These are phyloP conservation scores for Takifugu rubripes DNA, from an alignment of 2,797 vertebrate species.

Conservation along the genomic window DNA sequence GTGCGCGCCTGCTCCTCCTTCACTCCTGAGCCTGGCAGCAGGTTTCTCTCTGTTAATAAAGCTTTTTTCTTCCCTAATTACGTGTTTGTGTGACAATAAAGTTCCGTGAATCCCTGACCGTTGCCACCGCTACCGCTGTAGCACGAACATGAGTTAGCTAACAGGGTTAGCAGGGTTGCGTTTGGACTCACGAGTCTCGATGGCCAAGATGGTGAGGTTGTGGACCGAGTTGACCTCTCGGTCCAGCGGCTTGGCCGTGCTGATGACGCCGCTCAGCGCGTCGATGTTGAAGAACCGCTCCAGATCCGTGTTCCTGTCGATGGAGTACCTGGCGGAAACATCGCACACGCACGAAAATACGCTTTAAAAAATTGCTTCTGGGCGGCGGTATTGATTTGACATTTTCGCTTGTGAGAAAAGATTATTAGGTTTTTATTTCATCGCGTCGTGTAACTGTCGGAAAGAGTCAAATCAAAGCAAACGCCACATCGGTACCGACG, in stretches of 20 bases:
- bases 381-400: slow-evolving; percentile 40
- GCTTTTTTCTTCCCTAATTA: no score
- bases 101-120: no score
- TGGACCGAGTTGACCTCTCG: slow-evolving; percentile 90
- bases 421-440: slow-evolving; percentile 20
- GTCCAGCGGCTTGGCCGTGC: slow-evolving; percentile 90
- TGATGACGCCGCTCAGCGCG: slow-evolving; percentile 88
- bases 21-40: no score
- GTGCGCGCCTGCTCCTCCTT: no score
- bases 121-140: no score
- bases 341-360: slow-evolving; percentile 22
- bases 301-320: slow-evolving; percentile 95
- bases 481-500: slow-evolving; percentile 1
- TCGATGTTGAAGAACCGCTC: slow-evolving; percentile 97
- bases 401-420: slow-evolving; percentile 28
- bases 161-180: not conserved
- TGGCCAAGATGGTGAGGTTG: slow-evolving; percentile 93
- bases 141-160: no score
- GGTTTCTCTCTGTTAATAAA: no score
- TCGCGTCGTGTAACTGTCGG: not conserved
- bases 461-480: not conserved
- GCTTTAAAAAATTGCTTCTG: slow-evolving; percentile 28
- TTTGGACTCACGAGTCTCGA: slow-evolving; percentile 91
- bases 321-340: slow-evolving; percentile 84
- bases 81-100: no score